A percentile compares a stretch with the other conserved stretches of the same genome.
Evolutionary conservation across 1,140 invertebrate species (phyloP).

Genomic region (Hycleus phaleratus): DNA sequence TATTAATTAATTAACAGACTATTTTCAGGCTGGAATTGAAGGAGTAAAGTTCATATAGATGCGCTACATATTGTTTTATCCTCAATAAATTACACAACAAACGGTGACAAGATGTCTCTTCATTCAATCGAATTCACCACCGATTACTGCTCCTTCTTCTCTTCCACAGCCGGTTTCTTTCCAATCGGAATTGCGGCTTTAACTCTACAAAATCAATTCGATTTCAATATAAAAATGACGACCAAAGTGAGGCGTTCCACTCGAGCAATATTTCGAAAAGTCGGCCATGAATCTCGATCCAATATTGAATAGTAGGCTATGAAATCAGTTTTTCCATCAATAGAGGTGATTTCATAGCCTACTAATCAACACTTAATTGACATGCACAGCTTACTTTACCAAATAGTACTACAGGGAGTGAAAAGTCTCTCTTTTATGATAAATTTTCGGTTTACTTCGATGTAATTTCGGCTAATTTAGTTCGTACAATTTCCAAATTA

Average conservation of each 20-base stretch:
- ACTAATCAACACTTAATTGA: no score
- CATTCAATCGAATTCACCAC: background rate
- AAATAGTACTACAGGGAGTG: no score
- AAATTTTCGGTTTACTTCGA: constrained; percentile 61
- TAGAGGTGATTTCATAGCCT: no score
- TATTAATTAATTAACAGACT: background rate
- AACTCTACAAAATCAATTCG: constrained; percentile 52
- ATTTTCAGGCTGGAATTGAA: constrained; percentile 15
- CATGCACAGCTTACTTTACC: no score
- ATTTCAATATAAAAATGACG: background rate
- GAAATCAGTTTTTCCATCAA: no score
- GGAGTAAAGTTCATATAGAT: constrained; percentile 5
- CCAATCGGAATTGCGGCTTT: constrained; percentile 84
- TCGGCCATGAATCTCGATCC: no score
- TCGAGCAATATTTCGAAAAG: no score
- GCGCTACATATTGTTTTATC: no score
- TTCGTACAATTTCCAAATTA: constrained; percentile 78
- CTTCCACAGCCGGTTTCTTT: constrained; percentile 68
- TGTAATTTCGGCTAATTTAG: constrained; percentile 82
- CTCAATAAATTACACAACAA: background rate
- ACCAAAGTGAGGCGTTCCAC: no score
- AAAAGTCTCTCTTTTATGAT: background rate
- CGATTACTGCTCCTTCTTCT: constrained; percentile 78
- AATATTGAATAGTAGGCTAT: background rate
- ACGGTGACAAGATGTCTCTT: background rate